Evolutionary conservation across 2,113 vertebrate genomes (phyloP), one percentile per base, ranked within the genome.

Genomic region (Carettochelys insculpta): DNA sequence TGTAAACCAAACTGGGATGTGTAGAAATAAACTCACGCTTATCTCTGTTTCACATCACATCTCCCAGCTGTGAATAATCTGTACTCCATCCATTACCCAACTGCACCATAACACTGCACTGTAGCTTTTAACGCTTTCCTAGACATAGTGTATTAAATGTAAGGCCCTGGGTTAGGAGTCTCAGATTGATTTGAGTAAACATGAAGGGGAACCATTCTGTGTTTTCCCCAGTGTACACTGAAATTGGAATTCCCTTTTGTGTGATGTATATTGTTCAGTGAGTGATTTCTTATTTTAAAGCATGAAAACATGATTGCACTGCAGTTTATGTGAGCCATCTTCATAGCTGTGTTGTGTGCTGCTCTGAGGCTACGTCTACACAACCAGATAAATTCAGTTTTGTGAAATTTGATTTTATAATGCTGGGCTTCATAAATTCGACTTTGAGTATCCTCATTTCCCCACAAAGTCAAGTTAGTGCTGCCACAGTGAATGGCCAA

Each of bases 11-110:
- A 0, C 0, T 48, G 12, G 6, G 13, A 34, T 50, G 16, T 1
- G 1, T 1, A 19, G 51, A 71, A 83, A 20, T 0, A 0, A 48
- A 31, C 50, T 56, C 0, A 8, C 41, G 1, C 51, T 61, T 79
- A 34, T 81, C 13, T 27, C 20, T 75, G 34, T 68, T 82, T 34
- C 3, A 3, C 73, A 34, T 25, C 13, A 6, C 53, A 50, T 27
- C 71, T 87, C 38, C 24, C 4, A 1, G 3, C 6, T 12, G 1
- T n/a, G 25, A 24, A 45, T 11, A 1, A 25, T 20, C 65, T 61
- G 71, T 1, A 2, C 38, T 61, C 19, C 80, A 51, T 24, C 24
- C 24, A 75, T 41, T 43, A 16, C 9, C 52, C 0, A 8, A 1
- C 50, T 4, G 41, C 50, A 43, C 24, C 34, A 34, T 48, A 27